Percentiles rank a stretch among this genome's conserved stretches.
These are phyloP conservation scores for Buceros bicornis DNA, from an alignment of 2,797 vertebrate species.

Conservation along the genomic window DNA sequence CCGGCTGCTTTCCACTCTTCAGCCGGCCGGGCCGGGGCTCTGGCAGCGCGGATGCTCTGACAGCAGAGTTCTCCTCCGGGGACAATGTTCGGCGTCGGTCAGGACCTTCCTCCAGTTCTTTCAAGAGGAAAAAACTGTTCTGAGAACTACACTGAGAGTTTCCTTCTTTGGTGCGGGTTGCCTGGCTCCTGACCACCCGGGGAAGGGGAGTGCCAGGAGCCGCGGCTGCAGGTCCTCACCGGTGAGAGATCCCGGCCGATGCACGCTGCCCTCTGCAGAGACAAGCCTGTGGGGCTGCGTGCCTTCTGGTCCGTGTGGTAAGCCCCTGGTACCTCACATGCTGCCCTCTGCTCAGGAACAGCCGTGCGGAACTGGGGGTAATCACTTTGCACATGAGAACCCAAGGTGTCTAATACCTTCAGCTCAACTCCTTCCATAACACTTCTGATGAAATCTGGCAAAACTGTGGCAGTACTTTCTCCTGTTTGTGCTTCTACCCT, in stretches of 20 bases:
- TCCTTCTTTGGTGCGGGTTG: accelerated
- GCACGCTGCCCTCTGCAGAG: accelerated
- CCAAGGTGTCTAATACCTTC: accelerated
- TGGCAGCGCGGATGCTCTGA: accelerated
- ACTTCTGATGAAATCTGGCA: neutral
- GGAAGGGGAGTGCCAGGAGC: neutral
- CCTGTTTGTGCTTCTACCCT: accelerated
- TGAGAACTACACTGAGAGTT: accelerated
- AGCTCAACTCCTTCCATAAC: accelerated
- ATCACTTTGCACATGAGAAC: neutral
- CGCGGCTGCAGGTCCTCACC: no score
- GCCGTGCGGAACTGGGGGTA: accelerated
- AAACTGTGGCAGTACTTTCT: neutral
- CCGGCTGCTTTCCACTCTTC: neutral
- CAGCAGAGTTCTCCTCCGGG: accelerated
- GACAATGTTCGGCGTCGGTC: neutral
- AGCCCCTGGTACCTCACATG: accelerated
- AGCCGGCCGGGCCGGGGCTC: no score
- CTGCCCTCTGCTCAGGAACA: neutral
- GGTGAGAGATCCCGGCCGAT: accelerated
- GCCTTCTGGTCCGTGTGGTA: accelerated
- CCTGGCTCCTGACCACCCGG: neutral
- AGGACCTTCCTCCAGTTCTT: neutral
- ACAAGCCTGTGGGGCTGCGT: accelerated
- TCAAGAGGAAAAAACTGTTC: accelerated